A percentile compares a stretch with the other conserved stretches of the same genome.
These are phyloP conservation scores for Lynx canadensis DNA, from an alignment of 2,113 vertebrate species.

Conservation along the genomic window DNA sequence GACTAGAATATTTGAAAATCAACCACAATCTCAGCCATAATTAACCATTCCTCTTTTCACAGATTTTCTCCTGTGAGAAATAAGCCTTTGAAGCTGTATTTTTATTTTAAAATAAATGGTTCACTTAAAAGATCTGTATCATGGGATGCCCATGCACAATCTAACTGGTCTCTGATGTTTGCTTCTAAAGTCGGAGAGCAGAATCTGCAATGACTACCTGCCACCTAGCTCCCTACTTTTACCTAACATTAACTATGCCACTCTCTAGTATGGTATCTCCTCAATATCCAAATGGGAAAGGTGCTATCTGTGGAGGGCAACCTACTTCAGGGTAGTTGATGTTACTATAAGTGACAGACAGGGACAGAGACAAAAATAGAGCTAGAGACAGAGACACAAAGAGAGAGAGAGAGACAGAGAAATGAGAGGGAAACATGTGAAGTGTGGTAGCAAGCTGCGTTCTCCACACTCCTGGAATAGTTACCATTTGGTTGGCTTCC, in stretches of 20 bases:
- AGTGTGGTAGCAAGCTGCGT: not conserved
- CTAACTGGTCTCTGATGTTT: not conserved
- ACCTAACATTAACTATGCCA: not conserved
- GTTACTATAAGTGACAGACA: not conserved
- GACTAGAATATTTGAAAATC: not conserved
- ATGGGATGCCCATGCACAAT: not conserved
- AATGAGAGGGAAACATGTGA: not conserved
- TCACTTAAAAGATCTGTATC: not conserved
- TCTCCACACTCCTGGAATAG: not conserved
- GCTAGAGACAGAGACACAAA: not conserved
- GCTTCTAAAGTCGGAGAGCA: not conserved
- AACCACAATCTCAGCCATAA: not conserved
- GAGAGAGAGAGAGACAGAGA: not conserved
- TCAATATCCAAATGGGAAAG: not conserved
- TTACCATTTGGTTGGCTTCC: not conserved
- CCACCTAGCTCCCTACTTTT: not conserved
- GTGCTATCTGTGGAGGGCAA: not conserved
- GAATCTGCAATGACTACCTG: not conserved
- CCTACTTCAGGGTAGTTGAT: not conserved
- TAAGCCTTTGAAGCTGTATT: not conserved
- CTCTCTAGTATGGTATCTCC: not conserved
- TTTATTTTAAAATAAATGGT: slow-evolving; percentile 3
- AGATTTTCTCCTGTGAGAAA: not conserved
- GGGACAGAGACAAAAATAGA: not conserved
- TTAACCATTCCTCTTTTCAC: not conserved